phyloP scores from a whole-genome alignment of 2,888 invertebrate genomes.

The Xestoiulus laeticollis region DNA sequence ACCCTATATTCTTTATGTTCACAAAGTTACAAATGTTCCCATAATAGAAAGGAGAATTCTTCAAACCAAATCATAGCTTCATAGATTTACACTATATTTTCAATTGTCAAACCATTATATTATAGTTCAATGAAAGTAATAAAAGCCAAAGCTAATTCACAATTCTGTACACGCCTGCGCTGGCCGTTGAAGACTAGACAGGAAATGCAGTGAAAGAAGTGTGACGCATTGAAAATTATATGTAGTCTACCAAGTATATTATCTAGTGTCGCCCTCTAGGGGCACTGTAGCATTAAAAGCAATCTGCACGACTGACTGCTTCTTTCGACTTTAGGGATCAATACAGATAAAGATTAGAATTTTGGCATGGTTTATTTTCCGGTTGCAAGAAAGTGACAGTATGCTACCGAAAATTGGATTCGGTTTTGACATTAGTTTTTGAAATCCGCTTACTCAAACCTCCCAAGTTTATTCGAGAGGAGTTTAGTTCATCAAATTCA shows the following conservation, averaged over 20 bases:
- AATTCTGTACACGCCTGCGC: neutral
- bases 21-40: too few species aligned
- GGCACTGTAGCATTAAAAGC: neutral
- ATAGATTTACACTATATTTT: too few species aligned
- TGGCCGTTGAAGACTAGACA: neutral
- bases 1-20: too few species aligned
- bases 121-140: too few species aligned
- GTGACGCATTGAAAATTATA: neutral
- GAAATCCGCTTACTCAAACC: neutral
- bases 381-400: neutral
- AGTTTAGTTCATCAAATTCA: neutral
- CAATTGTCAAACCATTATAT: too few species aligned
- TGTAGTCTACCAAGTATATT: neutral
- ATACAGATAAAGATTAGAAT: slow-evolving; percentile 11
- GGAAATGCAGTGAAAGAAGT: neutral
- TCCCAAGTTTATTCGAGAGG: neutral
- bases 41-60: too few species aligned
- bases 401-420: slow-evolving; percentile 4
- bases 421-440: neutral
- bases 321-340: slow-evolving; percentile 5
- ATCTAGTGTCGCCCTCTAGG: neutral
- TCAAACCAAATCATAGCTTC: too few species aligned
- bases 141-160: neutral
- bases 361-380: slow-evolving; percentile 3
- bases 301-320: neutral